Base-by-base conservation (phyloP, 2,797 vertebrate species). In the Poecilia picta region DNA sequence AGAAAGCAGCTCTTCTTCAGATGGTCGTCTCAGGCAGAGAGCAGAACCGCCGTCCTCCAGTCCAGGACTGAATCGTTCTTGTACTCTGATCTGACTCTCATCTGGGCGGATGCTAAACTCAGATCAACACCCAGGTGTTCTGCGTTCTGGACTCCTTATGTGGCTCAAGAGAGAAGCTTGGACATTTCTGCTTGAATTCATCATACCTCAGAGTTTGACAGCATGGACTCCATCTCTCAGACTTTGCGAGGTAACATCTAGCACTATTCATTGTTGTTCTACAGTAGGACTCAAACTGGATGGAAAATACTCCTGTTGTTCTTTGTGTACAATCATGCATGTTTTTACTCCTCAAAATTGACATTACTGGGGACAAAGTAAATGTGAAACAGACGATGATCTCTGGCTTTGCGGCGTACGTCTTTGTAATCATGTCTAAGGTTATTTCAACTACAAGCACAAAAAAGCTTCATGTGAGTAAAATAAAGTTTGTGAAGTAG, bases 231-330 rank as follows among this genome's bases (percentile, higher is more conserved):
- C 1, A 3, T 85, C 51, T 74, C 81, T 75, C 83, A 78, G 43
- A 87, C 33, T 57, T 66, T 90, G 25, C 70, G 39, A 81, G 89
- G 91, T 92, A 85, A 89, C 86, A 74, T 18, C 16, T 23, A 16
- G 11, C 20, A 8, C 13, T 4, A 57, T 25, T 74, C 6, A 59
- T 15, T 25, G 23, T 28, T 13, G 20, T 11, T 72, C 47, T 51
- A 11, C 4, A 43, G 25, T 13, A 45, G 10, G 10, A 13, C 6
- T 8, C 39, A 39, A 39, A 12, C 20, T 39, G 36, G 8, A 43
- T 43, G 41, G 2, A 70, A 70, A 43, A 68, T 13, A 5, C 8
- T 66, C 8, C 1, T 41, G 36, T 39, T 41, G 23, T 13, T 70
- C 6, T 45, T 23, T 43, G 23, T 70, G 66, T 53, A 23, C 13